phyloP scores from a whole-genome alignment of 2,797 vertebrate species.

The Pangasius sanitwongsei region DNA sequence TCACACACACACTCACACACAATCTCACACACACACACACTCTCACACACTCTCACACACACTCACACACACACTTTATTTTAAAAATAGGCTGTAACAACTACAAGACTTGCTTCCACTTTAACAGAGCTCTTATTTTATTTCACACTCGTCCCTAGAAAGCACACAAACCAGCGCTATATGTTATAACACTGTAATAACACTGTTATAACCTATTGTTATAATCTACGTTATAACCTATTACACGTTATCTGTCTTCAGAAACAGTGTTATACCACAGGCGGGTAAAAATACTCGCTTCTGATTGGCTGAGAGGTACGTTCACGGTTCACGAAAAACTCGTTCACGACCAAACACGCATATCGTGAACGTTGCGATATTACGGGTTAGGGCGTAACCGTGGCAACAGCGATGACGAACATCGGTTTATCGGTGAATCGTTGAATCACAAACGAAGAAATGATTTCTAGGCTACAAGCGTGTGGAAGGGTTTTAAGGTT shows the following conservation, averaged over 20 bases:
- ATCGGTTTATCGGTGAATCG: not conserved
- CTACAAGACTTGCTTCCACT: slow-evolving; percentile 8
- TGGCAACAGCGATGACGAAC: not conserved
- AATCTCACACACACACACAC: not conserved
- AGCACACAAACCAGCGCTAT: not conserved
- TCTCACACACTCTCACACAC: not conserved
- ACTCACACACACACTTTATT: not conserved
- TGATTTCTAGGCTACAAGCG: too few species aligned
- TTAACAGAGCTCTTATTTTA: not conserved
- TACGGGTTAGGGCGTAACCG: not conserved
- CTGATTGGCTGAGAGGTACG: not conserved
- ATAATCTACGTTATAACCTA: not conserved
- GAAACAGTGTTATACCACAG: not conserved
- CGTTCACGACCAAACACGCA: not conserved
- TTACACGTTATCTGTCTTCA: not conserved
- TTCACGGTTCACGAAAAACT: not conserved
- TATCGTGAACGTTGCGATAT: not conserved
- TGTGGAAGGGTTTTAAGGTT: not conserved
- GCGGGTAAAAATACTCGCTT: not conserved
- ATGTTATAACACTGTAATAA: not conserved
- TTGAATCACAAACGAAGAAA: too few species aligned
- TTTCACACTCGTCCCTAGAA: not conserved
- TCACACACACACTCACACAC: not conserved
- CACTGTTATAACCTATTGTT: not conserved
- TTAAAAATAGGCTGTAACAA: not conserved